phyloP scores from a whole-genome alignment of 2,797 vertebrate genomes.

The Mormyrops attenuatus region DNA sequence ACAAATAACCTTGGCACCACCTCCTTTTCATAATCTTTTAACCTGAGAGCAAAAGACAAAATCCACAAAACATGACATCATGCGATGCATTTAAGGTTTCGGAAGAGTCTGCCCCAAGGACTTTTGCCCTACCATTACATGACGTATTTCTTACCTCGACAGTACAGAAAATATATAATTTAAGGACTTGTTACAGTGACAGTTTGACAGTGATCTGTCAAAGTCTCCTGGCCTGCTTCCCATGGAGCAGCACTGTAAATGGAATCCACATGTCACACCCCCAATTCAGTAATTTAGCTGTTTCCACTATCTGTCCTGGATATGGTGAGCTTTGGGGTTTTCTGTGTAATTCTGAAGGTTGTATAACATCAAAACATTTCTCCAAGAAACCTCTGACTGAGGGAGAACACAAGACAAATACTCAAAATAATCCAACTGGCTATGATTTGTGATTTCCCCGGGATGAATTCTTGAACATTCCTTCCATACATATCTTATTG shows the following conservation, averaged over 20 bases:
- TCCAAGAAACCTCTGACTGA: background rate
- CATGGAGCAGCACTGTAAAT: background rate
- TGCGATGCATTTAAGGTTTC: background rate
- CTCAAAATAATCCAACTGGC: background rate
- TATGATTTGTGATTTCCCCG: background rate
- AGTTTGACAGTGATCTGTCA: background rate
- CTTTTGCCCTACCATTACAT: constrained; percentile 27
- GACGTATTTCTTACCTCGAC: constrained; percentile 68
- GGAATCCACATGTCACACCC: background rate
- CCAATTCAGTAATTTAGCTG: background rate
- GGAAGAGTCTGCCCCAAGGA: background rate
- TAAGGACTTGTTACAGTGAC: background rate
- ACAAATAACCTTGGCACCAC: constrained; percentile 47
- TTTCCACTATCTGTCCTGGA: background rate
- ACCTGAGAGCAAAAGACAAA: background rate
- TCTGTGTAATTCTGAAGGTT: background rate
- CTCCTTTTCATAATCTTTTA: background rate
- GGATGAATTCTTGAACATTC: background rate
- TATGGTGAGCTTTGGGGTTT: background rate
- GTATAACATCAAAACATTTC: background rate
- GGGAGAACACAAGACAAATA: background rate
- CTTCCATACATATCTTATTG: background rate
- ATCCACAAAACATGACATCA: background rate
- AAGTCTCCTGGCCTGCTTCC: background rate
- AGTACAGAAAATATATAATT: constrained; percentile 53